phyloP scores from a whole-genome alignment of 2,888 invertebrate genomes.

The Mycogona germanica region DNA sequence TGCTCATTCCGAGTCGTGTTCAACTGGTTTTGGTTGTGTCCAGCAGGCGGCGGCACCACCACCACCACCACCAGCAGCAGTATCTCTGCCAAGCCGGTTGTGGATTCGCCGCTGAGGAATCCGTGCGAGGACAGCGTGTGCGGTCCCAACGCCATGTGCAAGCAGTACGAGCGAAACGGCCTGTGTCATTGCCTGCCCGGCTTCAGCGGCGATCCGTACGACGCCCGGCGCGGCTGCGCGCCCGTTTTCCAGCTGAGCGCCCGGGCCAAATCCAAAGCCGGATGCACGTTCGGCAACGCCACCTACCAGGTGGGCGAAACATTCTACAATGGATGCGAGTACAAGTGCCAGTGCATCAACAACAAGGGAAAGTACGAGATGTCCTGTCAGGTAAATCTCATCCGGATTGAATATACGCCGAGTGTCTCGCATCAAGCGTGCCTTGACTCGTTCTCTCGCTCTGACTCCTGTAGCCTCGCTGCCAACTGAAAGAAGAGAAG shows the following conservation, averaged over 20 bases:
- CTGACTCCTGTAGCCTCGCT: conserved; percentile 20
- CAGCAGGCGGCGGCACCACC: no score
- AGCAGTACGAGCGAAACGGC: conserved; percentile 11
- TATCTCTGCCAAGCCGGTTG: background rate
- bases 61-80: no score
- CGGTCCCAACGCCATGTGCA: conserved; percentile 25
- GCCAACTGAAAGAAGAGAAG: conserved; percentile 17
- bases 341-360: conserved; percentile 30
- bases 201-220: conserved; percentile 23
- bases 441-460: background rate
- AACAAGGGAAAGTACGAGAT: conserved; percentile 31
- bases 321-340: conserved; percentile 31
- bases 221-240: conserved; percentile 21
- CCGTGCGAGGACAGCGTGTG: conserved; percentile 22
- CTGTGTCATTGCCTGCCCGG: conserved; percentile 24
- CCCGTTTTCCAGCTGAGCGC: background rate
- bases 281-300: conserved; percentile 30
- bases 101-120: background rate
- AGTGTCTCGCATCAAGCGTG: background rate
- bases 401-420: background rate
- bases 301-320: conserved; percentile 30
- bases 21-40: no score
- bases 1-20: no score
- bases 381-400: conserved; percentile 15
- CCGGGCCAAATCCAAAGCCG: conserved; percentile 17